Evolutionary conservation across 2,797 vertebrate genomes (phyloP).

Genomic region (Stomatorhinus walkeri): DNA sequence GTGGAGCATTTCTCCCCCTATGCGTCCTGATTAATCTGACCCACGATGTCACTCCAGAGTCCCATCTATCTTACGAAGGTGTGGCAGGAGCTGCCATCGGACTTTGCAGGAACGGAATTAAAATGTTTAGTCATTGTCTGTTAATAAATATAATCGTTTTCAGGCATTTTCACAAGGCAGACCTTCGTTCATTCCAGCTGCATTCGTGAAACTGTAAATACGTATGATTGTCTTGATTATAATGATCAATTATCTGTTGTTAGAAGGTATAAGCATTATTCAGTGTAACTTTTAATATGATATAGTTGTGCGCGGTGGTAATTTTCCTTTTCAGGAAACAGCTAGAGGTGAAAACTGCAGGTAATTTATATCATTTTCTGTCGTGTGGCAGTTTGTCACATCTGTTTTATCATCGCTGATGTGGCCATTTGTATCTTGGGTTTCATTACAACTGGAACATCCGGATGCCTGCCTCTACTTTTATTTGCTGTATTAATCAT

Average conservation of each 20-base stretch:
- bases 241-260: background rate
- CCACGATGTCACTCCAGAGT: background rate
- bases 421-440: background rate
- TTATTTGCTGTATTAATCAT: slow-evolving; percentile 12
- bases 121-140: background rate
- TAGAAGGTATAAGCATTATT: background rate
- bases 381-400: background rate
- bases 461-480: background rate
- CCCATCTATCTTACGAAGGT: background rate
- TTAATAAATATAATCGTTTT: background rate
- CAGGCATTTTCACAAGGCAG: background rate
- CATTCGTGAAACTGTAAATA: background rate
- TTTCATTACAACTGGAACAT: slow-evolving; percentile 8
- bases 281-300: background rate
- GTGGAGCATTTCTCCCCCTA: background rate
- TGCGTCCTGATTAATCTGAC: background rate
- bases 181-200: background rate
- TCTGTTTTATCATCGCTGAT: background rate
- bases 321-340: background rate
- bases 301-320: background rate
- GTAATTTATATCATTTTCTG: background rate
- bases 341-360: background rate
- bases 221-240: background rate
- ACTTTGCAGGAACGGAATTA: background rate
- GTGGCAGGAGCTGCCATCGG: background rate